These are phyloP conservation scores for Drosophila novamexicana DNA, from an alignment of 1,140 invertebrate genomes.

Conservation along the genomic window DNA sequence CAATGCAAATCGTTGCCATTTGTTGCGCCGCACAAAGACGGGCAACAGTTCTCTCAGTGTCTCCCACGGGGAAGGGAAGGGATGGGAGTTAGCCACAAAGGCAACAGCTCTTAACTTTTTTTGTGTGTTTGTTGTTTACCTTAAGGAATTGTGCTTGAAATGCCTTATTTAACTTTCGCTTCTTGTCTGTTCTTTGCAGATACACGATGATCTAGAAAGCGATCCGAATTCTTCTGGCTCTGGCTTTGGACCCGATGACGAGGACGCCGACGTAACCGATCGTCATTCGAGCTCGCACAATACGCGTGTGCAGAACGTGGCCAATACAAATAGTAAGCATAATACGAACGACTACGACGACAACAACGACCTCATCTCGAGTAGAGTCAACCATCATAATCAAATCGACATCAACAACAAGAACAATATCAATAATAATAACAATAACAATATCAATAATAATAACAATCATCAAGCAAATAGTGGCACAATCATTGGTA, in stretches of 20 bases:
- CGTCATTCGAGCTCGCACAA: slow-evolving; percentile 69
- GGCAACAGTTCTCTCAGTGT: slow-evolving; percentile 19
- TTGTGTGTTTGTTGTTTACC: not conserved
- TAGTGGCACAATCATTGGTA: slow-evolving; percentile 84
- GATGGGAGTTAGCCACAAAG: not conserved
- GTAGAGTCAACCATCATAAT: slow-evolving; percentile 76
- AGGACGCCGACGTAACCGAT: slow-evolving; percentile 85
- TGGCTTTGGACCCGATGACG: slow-evolving; percentile 89
- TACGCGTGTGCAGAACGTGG: slow-evolving; percentile 53
- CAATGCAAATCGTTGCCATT: slow-evolving; percentile 65
- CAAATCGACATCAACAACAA: slow-evolving; percentile 74
- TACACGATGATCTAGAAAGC: slow-evolving; percentile 85
- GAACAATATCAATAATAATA: slow-evolving; percentile 58
- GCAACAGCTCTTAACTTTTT: not conserved
- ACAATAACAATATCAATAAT: slow-evolving; percentile 57
- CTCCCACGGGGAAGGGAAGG: too few species aligned
- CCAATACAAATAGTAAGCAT: slow-evolving; percentile 78
- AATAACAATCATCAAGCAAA: slow-evolving; percentile 76
- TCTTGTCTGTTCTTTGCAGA: slow-evolving; percentile 63
- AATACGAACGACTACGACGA: slow-evolving; percentile 77
- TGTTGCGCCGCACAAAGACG: slow-evolving; percentile 61
- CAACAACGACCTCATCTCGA: slow-evolving; percentile 74
- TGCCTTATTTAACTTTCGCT: not conserved
- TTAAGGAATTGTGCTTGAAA: not conserved
- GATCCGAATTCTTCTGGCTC: slow-evolving; percentile 89